Evolutionary conservation across 1,140 invertebrate genomes (phyloP).

Genomic region (Drosophila pectinifera): DNA sequence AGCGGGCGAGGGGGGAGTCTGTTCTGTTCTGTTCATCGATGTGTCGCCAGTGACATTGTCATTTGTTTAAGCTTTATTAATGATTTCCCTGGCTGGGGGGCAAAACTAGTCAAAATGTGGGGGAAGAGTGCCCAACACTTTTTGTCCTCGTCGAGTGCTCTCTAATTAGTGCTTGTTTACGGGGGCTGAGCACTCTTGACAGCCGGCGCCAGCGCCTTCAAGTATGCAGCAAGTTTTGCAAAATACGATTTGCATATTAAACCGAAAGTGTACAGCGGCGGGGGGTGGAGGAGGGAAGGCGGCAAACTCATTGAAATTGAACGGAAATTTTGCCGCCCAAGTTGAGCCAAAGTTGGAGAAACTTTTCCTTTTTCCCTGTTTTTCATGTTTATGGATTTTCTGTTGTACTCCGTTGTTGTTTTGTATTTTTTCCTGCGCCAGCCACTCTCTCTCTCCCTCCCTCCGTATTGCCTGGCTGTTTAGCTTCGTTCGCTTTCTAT

Average conservation of each 20-base stretch:
- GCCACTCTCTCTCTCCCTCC: no score
- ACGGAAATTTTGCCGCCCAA: constrained; percentile 55
- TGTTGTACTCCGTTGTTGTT: constrained; percentile 11
- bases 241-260: constrained; percentile 64
- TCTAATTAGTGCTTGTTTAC: constrained; percentile 44
- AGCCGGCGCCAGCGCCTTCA: constrained; percentile 57
- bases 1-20: no score
- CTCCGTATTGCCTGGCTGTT: constrained; percentile 34
- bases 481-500: constrained; percentile 31
- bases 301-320: constrained; percentile 47
- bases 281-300: background rate
- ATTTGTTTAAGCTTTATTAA: constrained; percentile 66
- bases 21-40: constrained; percentile 64
- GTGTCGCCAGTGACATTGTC: constrained; percentile 48
- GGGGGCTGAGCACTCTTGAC: constrained; percentile 44
- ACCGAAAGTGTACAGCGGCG: background rate
- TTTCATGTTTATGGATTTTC: constrained; percentile 34
- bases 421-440: constrained; percentile 14
- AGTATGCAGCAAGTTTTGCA: constrained; percentile 67
- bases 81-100: constrained; percentile 41
- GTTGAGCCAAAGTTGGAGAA: constrained; percentile 47
- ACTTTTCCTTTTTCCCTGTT: constrained; percentile 40
- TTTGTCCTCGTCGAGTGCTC: constrained; percentile 44
- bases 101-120: constrained; percentile 17
- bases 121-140: constrained; percentile 53